These are phyloP conservation scores for Calosoma granatense DNA, from an alignment of 1,140 invertebrate species.

Conservation along the genomic window DNA sequence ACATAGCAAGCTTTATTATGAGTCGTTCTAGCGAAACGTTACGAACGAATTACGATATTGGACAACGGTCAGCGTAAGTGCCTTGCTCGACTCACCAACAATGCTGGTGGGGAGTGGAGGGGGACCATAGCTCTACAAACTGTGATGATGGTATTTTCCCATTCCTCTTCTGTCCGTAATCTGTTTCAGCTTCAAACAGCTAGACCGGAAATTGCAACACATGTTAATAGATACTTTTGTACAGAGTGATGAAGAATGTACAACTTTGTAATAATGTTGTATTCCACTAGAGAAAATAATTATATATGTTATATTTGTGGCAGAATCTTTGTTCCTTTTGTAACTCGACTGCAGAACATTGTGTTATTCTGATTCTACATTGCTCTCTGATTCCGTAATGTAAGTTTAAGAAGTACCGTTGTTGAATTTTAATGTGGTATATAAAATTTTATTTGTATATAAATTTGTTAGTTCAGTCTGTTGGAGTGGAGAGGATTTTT, in stretches of 20 bases:
- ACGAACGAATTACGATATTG: conserved; percentile 3
- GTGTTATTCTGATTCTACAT: not conserved
- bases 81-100: not conserved
- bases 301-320: not conserved
- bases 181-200: not conserved
- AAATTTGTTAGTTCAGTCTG: conserved; percentile 1
- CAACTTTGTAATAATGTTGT: not conserved
- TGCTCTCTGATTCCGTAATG: not conserved
- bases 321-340: not conserved
- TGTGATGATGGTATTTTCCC: not conserved
- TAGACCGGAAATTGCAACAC: not conserved
- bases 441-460: conserved; percentile 5
- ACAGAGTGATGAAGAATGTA: not conserved
- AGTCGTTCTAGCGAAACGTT: not conserved
- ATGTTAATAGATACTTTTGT: too few relatives aligned
- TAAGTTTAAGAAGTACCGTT: not conserved
- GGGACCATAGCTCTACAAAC: not conserved
- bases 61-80: conserved; percentile 5
- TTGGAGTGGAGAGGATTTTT: not conserved
- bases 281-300: too few relatives aligned
- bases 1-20: not conserved
- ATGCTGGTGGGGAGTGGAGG: not conserved
- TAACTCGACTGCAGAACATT: too few relatives aligned
- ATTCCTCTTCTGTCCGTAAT: too few relatives aligned
- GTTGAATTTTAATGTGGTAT: not conserved